These are phyloP conservation scores for Pseudomyrmex cubaensis DNA, from an alignment of 1,140 invertebrate species.

Conservation along the genomic window DNA sequence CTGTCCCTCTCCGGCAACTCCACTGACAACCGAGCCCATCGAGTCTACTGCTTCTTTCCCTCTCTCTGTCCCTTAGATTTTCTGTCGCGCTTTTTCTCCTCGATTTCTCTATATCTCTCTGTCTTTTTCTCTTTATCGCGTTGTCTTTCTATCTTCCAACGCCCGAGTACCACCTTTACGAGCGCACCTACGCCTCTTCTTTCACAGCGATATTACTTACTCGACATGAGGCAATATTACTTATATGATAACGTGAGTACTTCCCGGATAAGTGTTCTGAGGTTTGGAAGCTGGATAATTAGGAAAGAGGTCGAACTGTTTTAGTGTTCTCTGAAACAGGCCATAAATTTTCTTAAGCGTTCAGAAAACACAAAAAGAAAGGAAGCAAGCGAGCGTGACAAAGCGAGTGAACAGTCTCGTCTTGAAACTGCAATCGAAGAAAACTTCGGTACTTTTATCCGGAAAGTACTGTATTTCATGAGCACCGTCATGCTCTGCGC, in stretches of 20 bases:
- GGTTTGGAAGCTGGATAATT: too few relatives aligned
- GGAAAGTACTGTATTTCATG: too few relatives aligned
- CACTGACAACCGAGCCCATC: background rate
- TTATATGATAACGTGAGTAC: background rate
- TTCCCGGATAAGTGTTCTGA: background rate
- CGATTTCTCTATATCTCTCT: background rate
- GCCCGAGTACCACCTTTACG: slow-evolving; percentile 33
- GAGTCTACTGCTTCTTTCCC: slow-evolving; percentile 46
- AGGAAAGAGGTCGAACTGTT: too few relatives aligned
- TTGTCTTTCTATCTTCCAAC: slow-evolving; percentile 14
- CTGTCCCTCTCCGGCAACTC: background rate
- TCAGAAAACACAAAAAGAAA: too few relatives aligned
- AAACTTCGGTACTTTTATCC: too few relatives aligned
- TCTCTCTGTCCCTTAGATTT: background rate
- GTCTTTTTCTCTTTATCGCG: slow-evolving; percentile 17
- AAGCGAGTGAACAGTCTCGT: too few relatives aligned
- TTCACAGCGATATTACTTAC: slow-evolving; percentile 35
- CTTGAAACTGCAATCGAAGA: too few relatives aligned
- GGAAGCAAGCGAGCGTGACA: too few relatives aligned
- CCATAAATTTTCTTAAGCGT: too few relatives aligned
- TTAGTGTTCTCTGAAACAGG: too few relatives aligned
- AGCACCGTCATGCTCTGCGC: background rate
- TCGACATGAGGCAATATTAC: background rate
- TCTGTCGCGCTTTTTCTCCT: background rate
- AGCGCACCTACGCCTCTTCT: slow-evolving; percentile 23